These are phyloP conservation scores for Aurelia aurita complex sp. Pacific DNA, from an alignment of 30 jellyfish, hydroid and myxozoan species.

Conservation along the genomic window DNA sequence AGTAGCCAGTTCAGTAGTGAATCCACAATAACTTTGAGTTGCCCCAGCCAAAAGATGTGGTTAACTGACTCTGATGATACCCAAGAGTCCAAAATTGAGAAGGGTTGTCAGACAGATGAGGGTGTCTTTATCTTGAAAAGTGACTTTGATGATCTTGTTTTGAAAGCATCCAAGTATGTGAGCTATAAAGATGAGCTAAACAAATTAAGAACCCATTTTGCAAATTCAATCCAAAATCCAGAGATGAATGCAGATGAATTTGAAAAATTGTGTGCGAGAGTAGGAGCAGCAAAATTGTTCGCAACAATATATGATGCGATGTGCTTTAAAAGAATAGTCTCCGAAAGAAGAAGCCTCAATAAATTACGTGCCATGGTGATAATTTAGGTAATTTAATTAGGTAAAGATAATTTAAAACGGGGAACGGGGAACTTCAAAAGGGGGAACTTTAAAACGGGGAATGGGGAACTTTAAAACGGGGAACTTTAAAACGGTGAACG, in stretches of 20 bases:
- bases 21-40: neutral
- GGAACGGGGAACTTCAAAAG: too few relatives aligned
- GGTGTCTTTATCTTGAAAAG: neutral
- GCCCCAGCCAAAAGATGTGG: neutral
- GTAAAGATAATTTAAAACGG: neutral
- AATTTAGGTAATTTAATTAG: neutral
- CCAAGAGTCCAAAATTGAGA: too few relatives aligned
- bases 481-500: too few relatives aligned
- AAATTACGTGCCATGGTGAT: conserved; percentile 6
- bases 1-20: too few relatives aligned
- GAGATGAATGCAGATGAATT: conserved; percentile 29
- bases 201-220: conserved; percentile 9
- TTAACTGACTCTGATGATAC: too few relatives aligned
- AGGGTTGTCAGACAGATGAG: neutral
- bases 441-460: too few relatives aligned
- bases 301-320: conserved; percentile 9
- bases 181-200: neutral
- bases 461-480: too few relatives aligned
- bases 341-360: neutral
- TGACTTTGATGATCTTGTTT: conserved; percentile 13
- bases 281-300: conserved; percentile 7
- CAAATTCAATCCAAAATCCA: conserved; percentile 19
- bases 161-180: conserved; percentile 6
- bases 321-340: conserved; percentile 1
- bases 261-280: conserved; percentile 13